Base-by-base conservation (phyloP, 2,113 vertebrate species). In the Phalacrocorax pelagicus region DNA sequence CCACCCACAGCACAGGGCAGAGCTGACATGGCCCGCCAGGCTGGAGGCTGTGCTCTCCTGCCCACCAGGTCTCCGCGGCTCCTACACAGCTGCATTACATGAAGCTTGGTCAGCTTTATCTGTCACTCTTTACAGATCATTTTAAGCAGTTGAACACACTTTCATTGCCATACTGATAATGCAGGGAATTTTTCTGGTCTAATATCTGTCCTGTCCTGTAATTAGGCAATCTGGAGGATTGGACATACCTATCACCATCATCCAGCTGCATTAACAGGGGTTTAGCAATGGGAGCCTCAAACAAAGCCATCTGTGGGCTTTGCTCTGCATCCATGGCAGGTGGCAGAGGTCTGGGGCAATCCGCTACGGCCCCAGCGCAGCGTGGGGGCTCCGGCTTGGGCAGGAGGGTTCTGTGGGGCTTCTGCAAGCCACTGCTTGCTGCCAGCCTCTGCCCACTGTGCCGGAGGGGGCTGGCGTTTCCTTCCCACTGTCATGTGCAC, bases 1-100 rank as follows among this genome's bases (percentile, higher is more conserved):
- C 44, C 65, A 51, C 36, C 26, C 1, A 2, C 10, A 42, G n/a
- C 1, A 0, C 12, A 16, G 29, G 5, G 34, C 29, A 54, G 38
- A 54, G 79, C n/a, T n/a, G 65, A 14, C 21, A 9, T 2, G 2
- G 18, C 32, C 42, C 17, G 3, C 15, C 55, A 47, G 18, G 11
- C 59, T 10, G 22, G 27, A 36, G 47, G 0, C 54, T 47, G 13
- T 23, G 46, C 26, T 44, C 34, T 27, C 40, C 65, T 38, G 51
- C 32, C 32, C 27, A 38, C 7, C 26, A 20, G 10, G 29, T 20
- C 49, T 54, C 44, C 6, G 2, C 55, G 44, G 44, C n/a, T 44
- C 46, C 21, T 26, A n/a, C 15, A 15, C 23, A n/a, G 14, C 67
- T 38, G 32, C 47, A 5, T 24, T 15, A 42, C 29, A 1, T 1